A percentile compares a stretch with the other conserved stretches of the same genome.
These are phyloP conservation scores for Tragopan temminckii DNA, from an alignment of 2,797 vertebrate genomes.

Conservation along the genomic window DNA sequence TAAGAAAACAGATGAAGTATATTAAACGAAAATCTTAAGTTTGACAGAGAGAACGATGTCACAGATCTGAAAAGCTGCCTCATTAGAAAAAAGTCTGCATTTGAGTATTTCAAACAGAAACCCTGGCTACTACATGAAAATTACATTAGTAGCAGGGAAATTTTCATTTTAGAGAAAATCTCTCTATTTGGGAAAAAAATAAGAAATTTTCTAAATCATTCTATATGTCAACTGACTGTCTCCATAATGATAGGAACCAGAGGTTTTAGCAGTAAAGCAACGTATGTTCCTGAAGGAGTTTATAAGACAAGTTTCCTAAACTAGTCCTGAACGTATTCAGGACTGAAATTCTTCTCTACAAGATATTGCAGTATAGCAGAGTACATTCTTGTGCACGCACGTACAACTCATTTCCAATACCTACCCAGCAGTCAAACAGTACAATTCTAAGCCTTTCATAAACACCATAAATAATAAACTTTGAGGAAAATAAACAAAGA, in stretches of 20 bases:
- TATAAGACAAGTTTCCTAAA: neutral
- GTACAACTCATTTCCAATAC: neutral
- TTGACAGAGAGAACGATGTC: neutral
- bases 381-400: neutral
- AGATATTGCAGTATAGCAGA: neutral
- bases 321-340: neutral
- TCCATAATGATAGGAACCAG: neutral
- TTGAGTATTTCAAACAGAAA: neutral
- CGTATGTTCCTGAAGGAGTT: neutral
- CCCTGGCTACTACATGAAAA: neutral
- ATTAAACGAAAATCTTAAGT: neutral
- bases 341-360: neutral
- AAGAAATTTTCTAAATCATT: rapidly evolving
- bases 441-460: neutral
- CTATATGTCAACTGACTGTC: neutral
- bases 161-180: neutral
- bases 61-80: neutral
- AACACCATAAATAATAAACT: neutral
- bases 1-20: neutral
- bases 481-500: neutral
- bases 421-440: neutral
- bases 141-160: neutral
- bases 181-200: neutral
- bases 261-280: neutral
- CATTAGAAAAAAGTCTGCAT: neutral